phyloP scores from a whole-genome alignment of 30 jellyfish, hydroid and myxozoan species.

The Aurelia aurita region DNA sequence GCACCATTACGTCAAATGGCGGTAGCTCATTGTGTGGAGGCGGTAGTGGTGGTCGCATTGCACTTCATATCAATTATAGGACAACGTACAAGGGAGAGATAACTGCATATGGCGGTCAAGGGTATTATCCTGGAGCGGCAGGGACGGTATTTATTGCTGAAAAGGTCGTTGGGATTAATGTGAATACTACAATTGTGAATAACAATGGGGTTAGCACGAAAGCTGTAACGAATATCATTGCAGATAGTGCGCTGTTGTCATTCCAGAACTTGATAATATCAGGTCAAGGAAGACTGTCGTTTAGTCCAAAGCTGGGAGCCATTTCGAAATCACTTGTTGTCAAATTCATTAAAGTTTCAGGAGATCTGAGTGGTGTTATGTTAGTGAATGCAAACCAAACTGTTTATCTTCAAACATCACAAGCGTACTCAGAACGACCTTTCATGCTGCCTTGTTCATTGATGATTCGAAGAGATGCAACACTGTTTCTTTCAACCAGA shows the following conservation, averaged over 20 bases:
- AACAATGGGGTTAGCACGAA: constrained; percentile 55
- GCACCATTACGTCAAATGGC: constrained; percentile 52
- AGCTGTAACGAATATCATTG: constrained; percentile 23
- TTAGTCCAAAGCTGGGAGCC: not conserved
- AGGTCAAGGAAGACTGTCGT: constrained; percentile 53
- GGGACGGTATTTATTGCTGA: constrained; percentile 62
- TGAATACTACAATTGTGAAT: constrained; percentile 45
- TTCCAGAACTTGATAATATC: constrained; percentile 44
- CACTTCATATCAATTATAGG: constrained; percentile 54
- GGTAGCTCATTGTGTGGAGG: constrained; percentile 73
- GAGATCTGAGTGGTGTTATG: constrained; percentile 59
- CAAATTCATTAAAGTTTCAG: constrained; percentile 37
- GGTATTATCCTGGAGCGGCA: constrained; percentile 59
- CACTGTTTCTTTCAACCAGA: constrained; percentile 31
- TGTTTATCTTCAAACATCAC: constrained; percentile 50
- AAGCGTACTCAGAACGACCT: constrained; percentile 65
- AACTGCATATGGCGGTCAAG: constrained; percentile 63
- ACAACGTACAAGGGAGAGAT: constrained; percentile 47
- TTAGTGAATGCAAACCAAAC: constrained; percentile 17
- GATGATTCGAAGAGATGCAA: constrained; percentile 27
- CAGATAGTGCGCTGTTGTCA: constrained; percentile 16
- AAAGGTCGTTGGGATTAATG: constrained; percentile 51
- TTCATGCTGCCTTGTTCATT: constrained; percentile 67
- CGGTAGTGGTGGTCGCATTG: constrained; percentile 76
- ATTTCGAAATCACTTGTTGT: not conserved